These are phyloP conservation scores for Cephalopachus bancanus DNA, from an alignment of 2,797 vertebrate species.

Conservation along the genomic window DNA sequence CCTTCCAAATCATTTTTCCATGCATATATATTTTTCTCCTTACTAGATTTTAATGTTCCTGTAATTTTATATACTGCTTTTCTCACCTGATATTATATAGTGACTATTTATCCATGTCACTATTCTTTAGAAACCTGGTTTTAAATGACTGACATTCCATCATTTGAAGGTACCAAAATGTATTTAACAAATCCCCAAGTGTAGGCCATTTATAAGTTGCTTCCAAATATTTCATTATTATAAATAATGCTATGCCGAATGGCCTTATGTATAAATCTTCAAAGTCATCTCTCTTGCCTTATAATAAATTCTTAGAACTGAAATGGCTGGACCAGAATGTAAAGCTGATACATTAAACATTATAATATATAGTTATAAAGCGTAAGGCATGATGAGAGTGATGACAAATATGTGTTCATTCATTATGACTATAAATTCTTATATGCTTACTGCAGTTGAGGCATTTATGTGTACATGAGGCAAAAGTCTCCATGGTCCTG, in stretches of 20 bases:
- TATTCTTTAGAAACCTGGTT: constrained; percentile 59
- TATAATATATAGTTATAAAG: not conserved
- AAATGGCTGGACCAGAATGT: not conserved
- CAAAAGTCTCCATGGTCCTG: not conserved
- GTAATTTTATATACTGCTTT: constrained; percentile 23
- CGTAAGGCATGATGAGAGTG: not conserved
- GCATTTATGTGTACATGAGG: not conserved
- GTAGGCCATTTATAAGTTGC: constrained; percentile 28
- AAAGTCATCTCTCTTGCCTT: constrained; percentile 43
- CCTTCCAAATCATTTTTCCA: constrained; percentile 53
- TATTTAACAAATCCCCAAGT: constrained; percentile 49
- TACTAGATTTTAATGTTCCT: constrained; percentile 9
- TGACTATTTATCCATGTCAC: not conserved
- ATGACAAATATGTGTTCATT: not conserved
- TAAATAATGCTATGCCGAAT: constrained; percentile 44
- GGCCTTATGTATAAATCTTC: constrained; percentile 40
- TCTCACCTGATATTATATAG: not conserved
- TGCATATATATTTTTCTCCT: constrained; percentile 19
- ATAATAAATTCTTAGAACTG: constrained; percentile 56
- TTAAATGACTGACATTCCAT: constrained; percentile 23
- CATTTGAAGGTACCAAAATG: constrained; percentile 47
- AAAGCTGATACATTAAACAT: constrained; percentile 42
- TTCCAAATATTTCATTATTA: constrained; percentile 60
- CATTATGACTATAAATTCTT: not conserved
- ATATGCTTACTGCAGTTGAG: not conserved